These are phyloP conservation scores for Acanthurus leucopareius DNA, from an alignment of 2,797 vertebrate species.

Conservation along the genomic window DNA sequence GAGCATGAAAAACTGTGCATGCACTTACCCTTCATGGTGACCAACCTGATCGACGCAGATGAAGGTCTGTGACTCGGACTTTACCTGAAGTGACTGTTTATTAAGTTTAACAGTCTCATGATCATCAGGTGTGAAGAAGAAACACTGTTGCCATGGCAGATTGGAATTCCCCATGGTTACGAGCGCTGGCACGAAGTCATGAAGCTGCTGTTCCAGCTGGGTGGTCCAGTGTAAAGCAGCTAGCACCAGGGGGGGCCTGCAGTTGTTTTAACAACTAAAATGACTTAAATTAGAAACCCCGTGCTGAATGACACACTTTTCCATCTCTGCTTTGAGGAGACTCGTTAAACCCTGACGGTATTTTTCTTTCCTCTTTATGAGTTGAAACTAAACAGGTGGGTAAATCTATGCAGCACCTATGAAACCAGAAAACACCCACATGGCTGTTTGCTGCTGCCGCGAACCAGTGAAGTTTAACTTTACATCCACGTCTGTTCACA, in stretches of 20 bases:
- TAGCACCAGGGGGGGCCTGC: conserved; percentile 23
- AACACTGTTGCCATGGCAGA: conserved; percentile 70
- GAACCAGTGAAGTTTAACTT: too few species aligned
- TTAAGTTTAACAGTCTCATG: neutral
- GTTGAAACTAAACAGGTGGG: too few species aligned
- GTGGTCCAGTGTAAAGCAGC: conserved; percentile 35
- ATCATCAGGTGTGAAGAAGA: conserved; percentile 60
- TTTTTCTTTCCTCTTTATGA: too few species aligned
- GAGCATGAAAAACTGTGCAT: neutral
- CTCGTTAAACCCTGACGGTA: too few species aligned
- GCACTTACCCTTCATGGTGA: conserved; percentile 78
- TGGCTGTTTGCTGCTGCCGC: too few species aligned
- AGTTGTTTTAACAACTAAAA: conserved; percentile 7
- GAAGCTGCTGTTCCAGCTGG: conserved; percentile 71
- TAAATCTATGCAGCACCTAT: too few species aligned
- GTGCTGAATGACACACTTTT: too few species aligned
- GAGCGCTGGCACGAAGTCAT: conserved; percentile 14
- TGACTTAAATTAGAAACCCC: conserved; percentile 5
- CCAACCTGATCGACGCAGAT: neutral
- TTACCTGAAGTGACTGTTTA: neutral
- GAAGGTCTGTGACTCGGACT: neutral
- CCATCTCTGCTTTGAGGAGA: too few species aligned
- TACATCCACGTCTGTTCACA: too few species aligned
- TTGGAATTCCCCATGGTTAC: conserved; percentile 63
- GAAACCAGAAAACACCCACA: too few species aligned